A percentile compares a stretch with the other conserved stretches of the same genome.
Evolutionary conservation across 2,888 invertebrate genomes (phyloP).

Genomic region (Pemphredon lugubris): DNA sequence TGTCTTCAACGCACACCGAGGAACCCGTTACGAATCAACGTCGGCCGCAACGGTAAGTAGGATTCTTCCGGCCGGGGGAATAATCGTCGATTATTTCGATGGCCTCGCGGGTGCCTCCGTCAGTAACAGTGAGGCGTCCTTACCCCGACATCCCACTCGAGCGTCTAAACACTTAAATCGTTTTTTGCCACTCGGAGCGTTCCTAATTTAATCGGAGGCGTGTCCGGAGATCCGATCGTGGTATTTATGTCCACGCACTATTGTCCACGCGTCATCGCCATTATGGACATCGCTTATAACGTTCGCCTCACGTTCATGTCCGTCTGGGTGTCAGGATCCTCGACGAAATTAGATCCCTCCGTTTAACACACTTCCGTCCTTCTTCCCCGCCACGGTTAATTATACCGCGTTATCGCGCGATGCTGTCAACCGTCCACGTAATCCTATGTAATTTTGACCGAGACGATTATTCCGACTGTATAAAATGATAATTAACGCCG

Average conservation of each 20-base stretch:
- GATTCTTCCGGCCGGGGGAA: conserved; percentile 2
- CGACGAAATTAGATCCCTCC: conserved; percentile 58
- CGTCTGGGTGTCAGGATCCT: conserved; percentile 58
- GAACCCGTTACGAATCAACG: background rate
- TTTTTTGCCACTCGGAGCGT: conserved; percentile 61
- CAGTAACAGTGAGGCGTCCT: conserved; percentile 47
- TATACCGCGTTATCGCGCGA: conserved; percentile 27
- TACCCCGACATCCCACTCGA: conserved; percentile 41
- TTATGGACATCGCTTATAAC: conserved; percentile 57
- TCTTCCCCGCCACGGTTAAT: conserved; percentile 33
- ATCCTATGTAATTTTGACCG: background rate
- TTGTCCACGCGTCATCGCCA: conserved; percentile 66
- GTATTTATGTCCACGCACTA: conserved; percentile 66
- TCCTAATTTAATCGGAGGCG: conserved; percentile 69
- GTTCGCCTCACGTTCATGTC: conserved; percentile 55
- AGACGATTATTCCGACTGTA: background rate
- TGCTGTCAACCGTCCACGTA: conserved; percentile 3
- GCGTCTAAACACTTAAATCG: conserved; percentile 60
- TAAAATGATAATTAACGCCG: background rate
- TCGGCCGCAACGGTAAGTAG: background rate
- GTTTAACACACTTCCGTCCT: conserved; percentile 43
- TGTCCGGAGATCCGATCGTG: conserved; percentile 63
- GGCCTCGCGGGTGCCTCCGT: conserved; percentile 22
- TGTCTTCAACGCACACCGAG: no score
- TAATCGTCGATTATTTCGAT: conserved; percentile 31